phyloP scores from a whole-genome alignment of 2,888 invertebrate species.

The Microplitis manilae region DNA sequence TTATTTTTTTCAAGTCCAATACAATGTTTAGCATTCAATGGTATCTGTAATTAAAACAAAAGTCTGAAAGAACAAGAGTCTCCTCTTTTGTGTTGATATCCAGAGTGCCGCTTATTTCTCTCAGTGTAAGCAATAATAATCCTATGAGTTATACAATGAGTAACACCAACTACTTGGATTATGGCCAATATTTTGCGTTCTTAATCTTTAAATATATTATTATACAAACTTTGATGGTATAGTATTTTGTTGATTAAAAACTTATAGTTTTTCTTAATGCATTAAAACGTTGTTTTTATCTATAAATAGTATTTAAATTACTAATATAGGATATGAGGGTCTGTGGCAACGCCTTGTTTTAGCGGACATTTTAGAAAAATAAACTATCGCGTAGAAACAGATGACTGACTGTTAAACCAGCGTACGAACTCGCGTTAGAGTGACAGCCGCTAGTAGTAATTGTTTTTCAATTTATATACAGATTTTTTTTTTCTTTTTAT shows the following conservation, averaged over 20 bases:
- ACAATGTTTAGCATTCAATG: background rate
- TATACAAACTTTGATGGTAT: background rate
- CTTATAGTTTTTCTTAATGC: slow-evolving; percentile 52
- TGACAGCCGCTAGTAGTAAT: slow-evolving; percentile 67
- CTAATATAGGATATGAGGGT: slow-evolving; percentile 52
- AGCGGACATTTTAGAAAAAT: slow-evolving; percentile 70
- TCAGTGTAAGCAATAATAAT: background rate
- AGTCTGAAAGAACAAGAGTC: background rate
- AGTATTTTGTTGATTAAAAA: background rate
- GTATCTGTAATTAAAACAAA: background rate
- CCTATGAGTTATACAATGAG: background rate
- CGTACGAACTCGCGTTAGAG: slow-evolving; percentile 64
- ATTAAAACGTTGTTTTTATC: slow-evolving; percentile 52
- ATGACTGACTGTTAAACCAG: slow-evolving; percentile 61
- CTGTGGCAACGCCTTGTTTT: slow-evolving; percentile 62
- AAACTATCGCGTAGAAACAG: slow-evolving; percentile 66
- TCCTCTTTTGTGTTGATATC: background rate
- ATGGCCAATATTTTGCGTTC: background rate
- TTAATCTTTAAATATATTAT: background rate
- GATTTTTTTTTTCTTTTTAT: slow-evolving; percentile 58
- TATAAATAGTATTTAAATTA: slow-evolving; percentile 67
- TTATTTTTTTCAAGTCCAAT: background rate
- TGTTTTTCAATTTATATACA: slow-evolving; percentile 70
- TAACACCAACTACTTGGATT: slow-evolving; percentile 14
- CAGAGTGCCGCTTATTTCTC: slow-evolving; percentile 16